A percentile compares a stretch with the other conserved stretches of the same genome.
phyloP scores from a whole-genome alignment of 2,797 vertebrate genomes.

The Heteromormyrus szaboi region DNA sequence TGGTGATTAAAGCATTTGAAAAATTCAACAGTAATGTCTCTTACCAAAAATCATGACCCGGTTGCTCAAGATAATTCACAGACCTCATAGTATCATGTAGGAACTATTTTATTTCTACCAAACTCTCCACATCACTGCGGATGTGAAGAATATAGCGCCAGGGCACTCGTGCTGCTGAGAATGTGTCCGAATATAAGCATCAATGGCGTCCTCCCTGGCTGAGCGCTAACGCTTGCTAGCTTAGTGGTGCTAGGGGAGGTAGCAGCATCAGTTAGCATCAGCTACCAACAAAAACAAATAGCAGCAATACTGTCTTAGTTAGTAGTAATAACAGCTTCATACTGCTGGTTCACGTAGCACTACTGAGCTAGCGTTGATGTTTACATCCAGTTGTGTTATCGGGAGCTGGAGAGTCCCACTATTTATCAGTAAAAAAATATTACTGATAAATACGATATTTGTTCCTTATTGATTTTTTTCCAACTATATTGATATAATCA shows the following conservation, averaged over 20 bases:
- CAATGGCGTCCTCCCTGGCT: neutral
- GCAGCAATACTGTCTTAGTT: neutral
- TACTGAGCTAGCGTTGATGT: neutral
- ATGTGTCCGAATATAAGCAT: neutral
- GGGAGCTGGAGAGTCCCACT: neutral
- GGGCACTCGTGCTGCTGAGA: neutral
- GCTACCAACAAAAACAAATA: neutral
- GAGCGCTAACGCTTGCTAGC: neutral
- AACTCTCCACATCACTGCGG: neutral
- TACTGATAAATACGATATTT: neutral
- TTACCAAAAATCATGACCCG: neutral
- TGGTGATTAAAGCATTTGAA: neutral
- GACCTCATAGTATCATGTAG: neutral
- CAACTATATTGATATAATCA: neutral
- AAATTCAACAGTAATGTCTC: neutral
- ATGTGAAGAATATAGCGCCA: neutral
- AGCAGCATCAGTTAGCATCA: neutral
- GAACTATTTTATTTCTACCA: neutral
- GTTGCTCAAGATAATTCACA: neutral
- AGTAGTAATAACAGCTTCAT: neutral
- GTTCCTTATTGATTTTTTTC: neutral
- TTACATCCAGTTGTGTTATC: neutral
- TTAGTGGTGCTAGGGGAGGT: neutral
- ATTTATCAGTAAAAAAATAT: neutral
- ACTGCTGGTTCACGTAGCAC: neutral